A percentile compares a stretch with the other conserved stretches of the same genome.
phyloP scores from a whole-genome alignment of 1,140 invertebrate genomes.

The Panonychus citri region DNA sequence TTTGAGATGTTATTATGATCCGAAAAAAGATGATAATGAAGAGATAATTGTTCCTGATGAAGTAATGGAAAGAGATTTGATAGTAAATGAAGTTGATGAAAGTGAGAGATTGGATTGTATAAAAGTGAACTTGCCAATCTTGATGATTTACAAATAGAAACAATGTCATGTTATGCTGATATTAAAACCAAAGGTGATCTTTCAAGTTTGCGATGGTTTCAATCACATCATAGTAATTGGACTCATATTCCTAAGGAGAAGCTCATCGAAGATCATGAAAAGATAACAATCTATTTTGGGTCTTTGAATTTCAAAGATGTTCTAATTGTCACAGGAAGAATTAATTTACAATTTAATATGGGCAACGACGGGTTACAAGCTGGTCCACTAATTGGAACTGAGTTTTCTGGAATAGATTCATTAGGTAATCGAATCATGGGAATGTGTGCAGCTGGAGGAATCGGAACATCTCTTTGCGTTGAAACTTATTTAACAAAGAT shows the following conservation, averaged over 20 bases:
- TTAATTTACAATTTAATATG: constrained; percentile 82
- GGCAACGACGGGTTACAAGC: constrained; percentile 32
- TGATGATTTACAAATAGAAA: background rate
- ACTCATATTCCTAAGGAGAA: constrained; percentile 11
- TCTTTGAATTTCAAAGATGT: constrained; percentile 72
- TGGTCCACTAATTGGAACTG: constrained; percentile 43
- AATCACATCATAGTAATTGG: constrained; percentile 41
- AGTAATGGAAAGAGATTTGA: constrained; percentile 40
- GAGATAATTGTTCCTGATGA: constrained; percentile 6
- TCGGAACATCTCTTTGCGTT: constrained; percentile 81
- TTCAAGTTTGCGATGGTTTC: constrained; percentile 74
- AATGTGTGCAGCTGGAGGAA: constrained; percentile 61
- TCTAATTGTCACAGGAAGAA: constrained; percentile 62
- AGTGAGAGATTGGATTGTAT: constrained; percentile 33
- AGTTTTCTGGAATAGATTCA: constrained; percentile 57
- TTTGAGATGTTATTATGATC: constrained; percentile 31
- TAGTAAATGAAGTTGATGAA: constrained; percentile 61
- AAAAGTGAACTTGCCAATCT: constrained; percentile 39
- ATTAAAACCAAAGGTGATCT: constrained; percentile 60
- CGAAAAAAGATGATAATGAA: constrained; percentile 2
- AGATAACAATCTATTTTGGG: constrained; percentile 62
- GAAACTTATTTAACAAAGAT: no score
- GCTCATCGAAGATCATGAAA: constrained; percentile 23
- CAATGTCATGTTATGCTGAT: constrained; percentile 43
- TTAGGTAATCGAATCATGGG: constrained; percentile 70